Conservation (phyloP, 2,888 invertebrate species). For the Mythimna ferrago region DNA sequence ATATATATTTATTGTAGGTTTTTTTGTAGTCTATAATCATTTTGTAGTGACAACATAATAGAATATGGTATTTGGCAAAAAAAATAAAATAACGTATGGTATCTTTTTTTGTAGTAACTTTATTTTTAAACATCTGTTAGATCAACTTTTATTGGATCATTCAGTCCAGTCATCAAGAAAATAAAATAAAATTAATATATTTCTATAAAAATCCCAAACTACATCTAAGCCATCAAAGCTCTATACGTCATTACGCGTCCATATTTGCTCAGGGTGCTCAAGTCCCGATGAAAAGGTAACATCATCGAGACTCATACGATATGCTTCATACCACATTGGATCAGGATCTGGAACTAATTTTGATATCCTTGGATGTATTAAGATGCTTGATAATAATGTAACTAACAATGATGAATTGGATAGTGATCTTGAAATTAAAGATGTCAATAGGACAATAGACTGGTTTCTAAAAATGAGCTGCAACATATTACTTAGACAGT, state of each 20-base stretch:
- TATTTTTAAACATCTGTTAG: background rate
- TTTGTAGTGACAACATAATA: slow-evolving; percentile 20
- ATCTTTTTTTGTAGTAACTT: background rate
- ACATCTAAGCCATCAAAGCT: slow-evolving; percentile 60
- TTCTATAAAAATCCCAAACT: background rate
- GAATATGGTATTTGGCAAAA: background rate
- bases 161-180: background rate
- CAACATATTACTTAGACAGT: background rate
- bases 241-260: slow-evolving; percentile 76
- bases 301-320: slow-evolving; percentile 45
- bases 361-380: slow-evolving; percentile 43
- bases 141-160: background rate
- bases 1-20: slow-evolving; percentile 17
- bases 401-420: slow-evolving; percentile 42
- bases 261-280: slow-evolving; percentile 77
- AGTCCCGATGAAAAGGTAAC: slow-evolving; percentile 56
- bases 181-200: background rate
- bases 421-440: slow-evolving; percentile 11
- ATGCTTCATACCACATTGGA: slow-evolving; percentile 62
- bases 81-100: background rate
- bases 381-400: slow-evolving; percentile 45
- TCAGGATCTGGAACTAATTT: slow-evolving; percentile 63
- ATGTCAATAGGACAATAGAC: slow-evolving; percentile 18
- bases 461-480: background rate
- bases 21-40: background rate